Conservation (phyloP, 2,888 invertebrate genomes). For the Limnephilus rhombicus region DNA sequence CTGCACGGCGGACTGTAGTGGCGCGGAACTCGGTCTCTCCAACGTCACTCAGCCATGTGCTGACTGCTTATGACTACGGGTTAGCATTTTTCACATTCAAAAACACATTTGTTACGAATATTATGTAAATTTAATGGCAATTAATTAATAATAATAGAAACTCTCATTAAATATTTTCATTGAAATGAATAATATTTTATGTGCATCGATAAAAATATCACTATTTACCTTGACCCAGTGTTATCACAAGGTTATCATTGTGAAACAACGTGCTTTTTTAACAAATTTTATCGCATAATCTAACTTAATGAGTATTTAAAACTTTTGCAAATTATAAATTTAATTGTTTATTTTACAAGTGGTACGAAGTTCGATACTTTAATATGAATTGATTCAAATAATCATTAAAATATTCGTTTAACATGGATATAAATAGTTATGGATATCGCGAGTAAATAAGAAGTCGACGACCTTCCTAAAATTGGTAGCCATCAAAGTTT, state of each 20-base stretch:
- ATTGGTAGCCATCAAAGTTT: not conserved
- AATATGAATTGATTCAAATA: too few species aligned
- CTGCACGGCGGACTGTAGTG: too few species aligned
- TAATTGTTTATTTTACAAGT: not conserved
- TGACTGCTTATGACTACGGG: not conserved
- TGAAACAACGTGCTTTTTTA: too few species aligned
- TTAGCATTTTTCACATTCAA: not conserved
- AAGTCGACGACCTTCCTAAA: not conserved
- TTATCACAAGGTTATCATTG: not conserved
- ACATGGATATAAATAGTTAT: too few species aligned
- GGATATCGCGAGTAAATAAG: not conserved
- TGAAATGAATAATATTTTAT: not conserved
- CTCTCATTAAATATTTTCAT: not conserved
- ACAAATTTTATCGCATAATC: too few species aligned
- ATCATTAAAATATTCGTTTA: too few species aligned
- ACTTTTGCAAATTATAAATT: not conserved
- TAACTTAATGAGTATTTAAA: not conserved
- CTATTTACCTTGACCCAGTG: not conserved
- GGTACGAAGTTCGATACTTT: too few species aligned
- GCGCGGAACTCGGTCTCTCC: too few species aligned
- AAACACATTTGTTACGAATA: not conserved
- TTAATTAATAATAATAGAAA: not conserved
- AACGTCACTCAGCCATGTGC: too few species aligned
- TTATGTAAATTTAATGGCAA: not conserved
- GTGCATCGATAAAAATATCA: not conserved